A percentile compares a stretch with the other conserved stretches of the same genome.
Evolutionary conservation across 2,888 invertebrate species (phyloP).

Genomic region (Onthophagus sagittarius): DNA sequence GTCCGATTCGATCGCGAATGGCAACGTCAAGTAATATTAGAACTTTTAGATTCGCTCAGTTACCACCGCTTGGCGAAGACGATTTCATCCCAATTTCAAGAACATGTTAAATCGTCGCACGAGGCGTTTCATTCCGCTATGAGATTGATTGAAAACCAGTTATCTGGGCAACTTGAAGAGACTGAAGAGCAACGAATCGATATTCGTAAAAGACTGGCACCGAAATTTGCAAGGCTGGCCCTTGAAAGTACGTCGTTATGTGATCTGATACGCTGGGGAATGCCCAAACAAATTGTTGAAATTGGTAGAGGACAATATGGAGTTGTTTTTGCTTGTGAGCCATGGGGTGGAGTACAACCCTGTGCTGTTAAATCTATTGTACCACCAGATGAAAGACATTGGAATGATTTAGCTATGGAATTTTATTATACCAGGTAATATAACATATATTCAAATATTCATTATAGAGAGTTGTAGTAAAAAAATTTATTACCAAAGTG

Average conservation of each 20-base stretch:
- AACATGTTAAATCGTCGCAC: constrained; percentile 71
- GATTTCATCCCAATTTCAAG: constrained; percentile 72
- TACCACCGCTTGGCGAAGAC: constrained; percentile 67
- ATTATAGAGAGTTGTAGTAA: too few species aligned
- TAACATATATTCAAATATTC: too few species aligned
- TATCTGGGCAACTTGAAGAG: constrained; percentile 69
- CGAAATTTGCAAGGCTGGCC: constrained; percentile 74
- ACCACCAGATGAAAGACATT: constrained; percentile 84
- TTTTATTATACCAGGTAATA: constrained; percentile 79
- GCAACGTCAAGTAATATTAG: constrained; percentile 66
- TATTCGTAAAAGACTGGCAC: constrained; percentile 75
- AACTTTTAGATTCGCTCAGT: constrained; percentile 67
- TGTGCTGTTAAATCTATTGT: constrained; percentile 85
- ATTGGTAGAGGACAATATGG: constrained; percentile 85
- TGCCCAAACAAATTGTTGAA: constrained; percentile 62
- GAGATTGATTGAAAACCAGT: constrained; percentile 64
- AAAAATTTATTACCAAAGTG: too few species aligned
- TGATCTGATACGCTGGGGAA: constrained; percentile 72
- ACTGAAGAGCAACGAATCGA: constrained; percentile 76
- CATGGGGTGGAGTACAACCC: constrained; percentile 70
- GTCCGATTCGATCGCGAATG: constrained; percentile 54
- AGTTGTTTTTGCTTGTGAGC: constrained; percentile 77
- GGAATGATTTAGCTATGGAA: constrained; percentile 87
- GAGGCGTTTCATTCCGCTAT: constrained; percentile 73
- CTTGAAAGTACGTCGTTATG: constrained; percentile 80